phyloP scores from a whole-genome alignment of 2,888 invertebrate genomes.

The Sympetrum striolatum region DNA sequence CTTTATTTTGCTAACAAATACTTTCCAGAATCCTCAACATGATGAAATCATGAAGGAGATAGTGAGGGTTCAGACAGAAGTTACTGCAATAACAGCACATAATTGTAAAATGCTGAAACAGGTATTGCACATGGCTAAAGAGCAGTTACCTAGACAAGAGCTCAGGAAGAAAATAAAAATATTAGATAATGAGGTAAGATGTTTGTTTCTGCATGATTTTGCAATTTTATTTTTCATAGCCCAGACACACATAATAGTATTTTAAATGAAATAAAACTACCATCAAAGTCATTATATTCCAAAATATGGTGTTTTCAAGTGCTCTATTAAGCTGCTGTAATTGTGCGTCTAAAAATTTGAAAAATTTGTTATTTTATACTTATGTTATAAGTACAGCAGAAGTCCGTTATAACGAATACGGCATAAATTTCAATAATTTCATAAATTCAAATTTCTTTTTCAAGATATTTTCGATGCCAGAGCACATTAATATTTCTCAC shows the following conservation, averaged over 20 bases:
- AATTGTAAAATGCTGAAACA: slow-evolving; percentile 76
- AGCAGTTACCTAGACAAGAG: slow-evolving; percentile 80
- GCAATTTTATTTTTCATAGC: background rate
- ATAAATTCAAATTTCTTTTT: too few relatives aligned
- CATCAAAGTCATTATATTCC: too few relatives aligned
- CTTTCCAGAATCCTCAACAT: slow-evolving; percentile 64
- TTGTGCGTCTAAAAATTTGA: too few relatives aligned
- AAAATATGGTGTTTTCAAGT: too few relatives aligned
- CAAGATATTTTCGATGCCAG: too few relatives aligned
- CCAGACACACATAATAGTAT: background rate
- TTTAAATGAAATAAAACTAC: too few relatives aligned
- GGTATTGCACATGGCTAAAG: slow-evolving; percentile 74
- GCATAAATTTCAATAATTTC: too few relatives aligned
- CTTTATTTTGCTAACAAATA: background rate
- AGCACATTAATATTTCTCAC: too few relatives aligned
- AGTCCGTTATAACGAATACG: too few relatives aligned
- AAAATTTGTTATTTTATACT: too few relatives aligned
- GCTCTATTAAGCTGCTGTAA: too few relatives aligned
- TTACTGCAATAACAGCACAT: slow-evolving; percentile 77
- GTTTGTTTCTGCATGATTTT: background rate
- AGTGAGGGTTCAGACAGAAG: slow-evolving; percentile 83
- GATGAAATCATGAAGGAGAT: slow-evolving; percentile 90
- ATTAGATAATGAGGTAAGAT: slow-evolving; percentile 71
- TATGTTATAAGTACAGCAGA: too few relatives aligned
- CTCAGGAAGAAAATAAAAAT: slow-evolving; percentile 76